These are phyloP conservation scores for Meloe dianella DNA, from an alignment of 2,888 invertebrate species.

Conservation along the genomic window DNA sequence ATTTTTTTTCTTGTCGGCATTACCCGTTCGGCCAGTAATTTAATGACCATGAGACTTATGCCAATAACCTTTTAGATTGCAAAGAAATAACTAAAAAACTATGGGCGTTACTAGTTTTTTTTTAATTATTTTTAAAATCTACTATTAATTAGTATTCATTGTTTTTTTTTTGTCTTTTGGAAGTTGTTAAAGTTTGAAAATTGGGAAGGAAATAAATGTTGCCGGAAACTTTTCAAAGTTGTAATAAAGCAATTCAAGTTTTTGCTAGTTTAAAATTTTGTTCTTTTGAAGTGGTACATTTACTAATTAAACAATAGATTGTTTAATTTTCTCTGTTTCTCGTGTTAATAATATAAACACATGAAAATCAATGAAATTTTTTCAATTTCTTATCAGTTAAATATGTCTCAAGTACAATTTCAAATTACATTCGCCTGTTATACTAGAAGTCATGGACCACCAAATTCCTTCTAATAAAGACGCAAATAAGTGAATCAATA, in stretches of 20 bases:
- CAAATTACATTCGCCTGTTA: not conserved
- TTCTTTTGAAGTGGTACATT: not conserved
- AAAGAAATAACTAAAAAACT: constrained; percentile 13
- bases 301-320: not conserved
- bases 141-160: not conserved
- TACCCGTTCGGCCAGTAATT: constrained; percentile 23
- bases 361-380: no score
- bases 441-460: constrained; percentile 8
- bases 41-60: constrained; percentile 32
- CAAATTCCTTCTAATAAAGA: constrained; percentile 19
- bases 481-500: constrained; percentile 21
- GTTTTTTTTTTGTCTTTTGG: not conserved
- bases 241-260: not conserved
- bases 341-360: not conserved
- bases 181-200: not conserved
- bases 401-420: not conserved
- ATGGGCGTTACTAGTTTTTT: constrained; percentile 27
- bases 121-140: constrained; percentile 4
- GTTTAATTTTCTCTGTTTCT: not conserved
- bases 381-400: not conserved
- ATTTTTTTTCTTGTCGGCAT: constrained; percentile 18
- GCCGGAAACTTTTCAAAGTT: not conserved
- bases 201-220: not conserved
- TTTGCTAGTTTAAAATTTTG: not conserved
- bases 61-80: constrained; percentile 28